These are phyloP conservation scores for Triplophysa siluroides DNA, from an alignment of 2,113 vertebrate genomes.

Conservation along the genomic window DNA sequence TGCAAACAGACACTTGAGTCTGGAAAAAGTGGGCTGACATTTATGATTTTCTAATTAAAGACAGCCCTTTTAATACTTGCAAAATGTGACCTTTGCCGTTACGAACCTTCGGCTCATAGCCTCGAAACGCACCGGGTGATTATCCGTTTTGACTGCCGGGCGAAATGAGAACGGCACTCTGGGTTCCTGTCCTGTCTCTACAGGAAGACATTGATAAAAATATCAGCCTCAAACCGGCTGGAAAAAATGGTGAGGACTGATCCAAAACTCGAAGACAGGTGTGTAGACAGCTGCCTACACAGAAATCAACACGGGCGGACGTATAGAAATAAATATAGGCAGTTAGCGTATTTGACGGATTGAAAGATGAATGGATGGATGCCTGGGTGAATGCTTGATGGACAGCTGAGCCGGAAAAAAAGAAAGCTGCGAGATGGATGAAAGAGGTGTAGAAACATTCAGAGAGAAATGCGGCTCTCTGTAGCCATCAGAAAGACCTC, in stretches of 20 bases:
- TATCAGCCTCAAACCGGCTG: background rate
- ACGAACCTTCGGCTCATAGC: constrained; percentile 7
- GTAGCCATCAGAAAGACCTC: background rate
- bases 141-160: background rate
- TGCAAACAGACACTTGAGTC: constrained; percentile 61
- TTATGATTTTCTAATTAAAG: constrained; percentile 80
- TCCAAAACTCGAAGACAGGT: constrained; percentile 41
- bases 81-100: constrained; percentile 80
- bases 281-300: constrained; percentile 44
- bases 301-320: constrained; percentile 19
- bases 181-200: background rate
- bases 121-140: constrained; percentile 4
- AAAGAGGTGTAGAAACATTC: constrained; percentile 3
- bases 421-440: background rate
- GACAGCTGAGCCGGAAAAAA: constrained; percentile 19
- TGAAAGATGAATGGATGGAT: constrained; percentile 47
- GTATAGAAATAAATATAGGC: constrained; percentile 42
- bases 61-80: constrained; percentile 77
- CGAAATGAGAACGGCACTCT: background rate
- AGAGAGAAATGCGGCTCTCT: background rate
- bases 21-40: constrained; percentile 74
- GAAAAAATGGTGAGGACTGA: background rate
- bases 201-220: background rate
- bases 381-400: constrained; percentile 29
- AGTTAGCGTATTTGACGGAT: constrained; percentile 24